phyloP scores from a whole-genome alignment of 2,888 invertebrate species.

The Cryptophagus acutangulus region DNA sequence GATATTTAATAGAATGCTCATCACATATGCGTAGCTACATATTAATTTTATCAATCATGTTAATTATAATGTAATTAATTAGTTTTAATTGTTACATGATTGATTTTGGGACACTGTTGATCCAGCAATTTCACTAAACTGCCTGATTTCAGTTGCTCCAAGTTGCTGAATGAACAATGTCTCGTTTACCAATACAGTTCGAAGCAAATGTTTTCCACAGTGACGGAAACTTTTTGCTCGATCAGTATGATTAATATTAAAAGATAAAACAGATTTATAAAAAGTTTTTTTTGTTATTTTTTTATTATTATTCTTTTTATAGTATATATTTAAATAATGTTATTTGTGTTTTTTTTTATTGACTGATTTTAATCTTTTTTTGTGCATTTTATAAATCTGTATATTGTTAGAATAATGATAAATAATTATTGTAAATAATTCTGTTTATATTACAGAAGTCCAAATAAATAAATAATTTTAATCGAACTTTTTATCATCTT shows the following conservation, averaged over 20 bases:
- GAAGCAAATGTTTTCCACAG: too few species aligned
- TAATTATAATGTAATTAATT: conserved; percentile 16
- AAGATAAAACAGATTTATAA: conserved; percentile 30
- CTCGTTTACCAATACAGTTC: too few species aligned
- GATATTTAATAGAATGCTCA: conserved; percentile 47
- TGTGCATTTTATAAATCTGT: conserved; percentile 31
- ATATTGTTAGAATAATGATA: too few species aligned
- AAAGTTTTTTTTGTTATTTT: conserved; percentile 21
- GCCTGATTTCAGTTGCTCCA: too few species aligned
- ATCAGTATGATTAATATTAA: too few species aligned
- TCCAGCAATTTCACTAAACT: too few species aligned
- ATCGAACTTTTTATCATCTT: conserved; percentile 11
- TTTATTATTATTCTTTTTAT: too few species aligned
- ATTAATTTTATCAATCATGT: conserved; percentile 16
- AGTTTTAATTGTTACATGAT: not conserved
- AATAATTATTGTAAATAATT: conserved; percentile 35
- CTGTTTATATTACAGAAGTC: conserved; percentile 32
- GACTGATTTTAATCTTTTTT: conserved; percentile 34
- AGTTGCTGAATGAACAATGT: too few species aligned
- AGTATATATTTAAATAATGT: conserved; percentile 22
- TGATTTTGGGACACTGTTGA: not conserved
- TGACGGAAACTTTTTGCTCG: too few species aligned
- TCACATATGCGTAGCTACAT: conserved; percentile 39
- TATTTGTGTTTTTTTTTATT: conserved; percentile 26
- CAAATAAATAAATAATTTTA: conserved; percentile 24